Evolutionary conservation across 92 coral and sea anemone species (phyloP).

Genomic region (Porites rus): DNA sequence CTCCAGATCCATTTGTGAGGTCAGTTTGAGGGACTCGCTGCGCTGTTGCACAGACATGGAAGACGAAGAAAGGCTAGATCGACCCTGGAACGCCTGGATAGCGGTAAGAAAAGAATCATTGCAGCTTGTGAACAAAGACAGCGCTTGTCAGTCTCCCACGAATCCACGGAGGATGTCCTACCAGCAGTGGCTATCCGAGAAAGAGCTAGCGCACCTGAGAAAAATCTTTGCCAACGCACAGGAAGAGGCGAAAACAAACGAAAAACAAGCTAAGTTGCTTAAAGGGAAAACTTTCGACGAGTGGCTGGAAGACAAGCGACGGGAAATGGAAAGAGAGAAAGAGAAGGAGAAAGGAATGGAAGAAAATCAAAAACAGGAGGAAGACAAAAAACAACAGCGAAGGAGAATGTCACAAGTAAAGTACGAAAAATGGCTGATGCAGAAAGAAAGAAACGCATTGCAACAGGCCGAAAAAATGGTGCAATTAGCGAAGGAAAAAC

Average conservation of each 20-base stretch:
- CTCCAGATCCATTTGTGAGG: conserved; percentile 84
- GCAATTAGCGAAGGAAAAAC: conserved; percentile 76
- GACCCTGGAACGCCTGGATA: conserved; percentile 95
- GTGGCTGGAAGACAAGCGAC: conserved; percentile 91
- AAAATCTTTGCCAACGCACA: conserved; percentile 74
- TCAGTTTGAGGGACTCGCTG: conserved; percentile 69
- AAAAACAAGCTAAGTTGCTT: conserved; percentile 52
- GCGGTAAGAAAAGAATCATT: conserved; percentile 76
- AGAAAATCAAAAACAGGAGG: conserved; percentile 66
- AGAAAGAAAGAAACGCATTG: conserved; percentile 84
- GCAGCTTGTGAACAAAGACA: conserved; percentile 44
- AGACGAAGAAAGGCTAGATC: conserved; percentile 73
- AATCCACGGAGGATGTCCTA: conserved; percentile 78
- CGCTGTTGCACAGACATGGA: conserved; percentile 61
- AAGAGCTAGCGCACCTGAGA: conserved; percentile 78
- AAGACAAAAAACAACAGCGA: conserved; percentile 64
- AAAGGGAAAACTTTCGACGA: conserved; percentile 95
- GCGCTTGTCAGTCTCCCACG: conserved; percentile 29
- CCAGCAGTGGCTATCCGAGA: conserved; percentile 91
- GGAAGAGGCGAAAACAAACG: conserved; percentile 75
- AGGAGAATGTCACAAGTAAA: conserved; percentile 85
- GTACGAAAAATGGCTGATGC: conserved; percentile 94
- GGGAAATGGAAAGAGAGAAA: conserved; percentile 71
- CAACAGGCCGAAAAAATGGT: conserved; percentile 81
- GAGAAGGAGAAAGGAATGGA: conserved; percentile 75